Base-by-base conservation (phyloP, 1,140 invertebrate genomes). In the Onthophagus taurus region DNA sequence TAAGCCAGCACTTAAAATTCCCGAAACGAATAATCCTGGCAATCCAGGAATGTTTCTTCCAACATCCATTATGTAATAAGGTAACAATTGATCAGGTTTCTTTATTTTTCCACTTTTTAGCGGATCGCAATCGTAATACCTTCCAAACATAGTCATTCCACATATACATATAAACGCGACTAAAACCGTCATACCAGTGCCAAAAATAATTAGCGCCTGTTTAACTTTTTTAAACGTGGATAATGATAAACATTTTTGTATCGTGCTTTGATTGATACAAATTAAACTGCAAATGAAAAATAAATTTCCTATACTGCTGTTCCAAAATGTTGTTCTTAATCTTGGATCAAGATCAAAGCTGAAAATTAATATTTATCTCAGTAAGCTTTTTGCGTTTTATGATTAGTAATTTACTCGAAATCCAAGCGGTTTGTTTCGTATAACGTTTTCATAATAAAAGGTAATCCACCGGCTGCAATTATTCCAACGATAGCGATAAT, bases 1-100 rank as follows among this genome's bases (percentile, higher is more conserved):
- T 17, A 81, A 62, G n/a, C 77, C 77, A 11, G 78, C 77, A 48
- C 77, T 79, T 52, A 85, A 85, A 0, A 86, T 73, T 17, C 81
- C 78, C 9, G 83, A 80, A 43, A 86, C 76, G 54, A 88, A 86
- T 4, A 87, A 66, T 1, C 85, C 85, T 0, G 83, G 81, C 19
- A 88, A 58, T 0, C 81, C 83, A 3, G 77, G 77, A 14, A 81
- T 67, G 31, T 50, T 30, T 1, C 74, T 71, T 1, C 83, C 69
- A 9, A 82, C 71, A 33, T 82, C 77, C 81, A 86, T 83, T 3
- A 86, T 81, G 52, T 78, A 86, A 45, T 76, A 79, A 0, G 80
- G 79, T 11, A 83, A 54, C 2, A 83, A 55, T 54, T 82, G 80
- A 54, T 81, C 80, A 8, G 71, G 64, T 51, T 77, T 77, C 8